Percentiles rank a stretch among this genome's conserved stretches.
Evolutionary conservation across 2,888 invertebrate genomes (phyloP).

Genomic region (Scaptomyza parva): DNA sequence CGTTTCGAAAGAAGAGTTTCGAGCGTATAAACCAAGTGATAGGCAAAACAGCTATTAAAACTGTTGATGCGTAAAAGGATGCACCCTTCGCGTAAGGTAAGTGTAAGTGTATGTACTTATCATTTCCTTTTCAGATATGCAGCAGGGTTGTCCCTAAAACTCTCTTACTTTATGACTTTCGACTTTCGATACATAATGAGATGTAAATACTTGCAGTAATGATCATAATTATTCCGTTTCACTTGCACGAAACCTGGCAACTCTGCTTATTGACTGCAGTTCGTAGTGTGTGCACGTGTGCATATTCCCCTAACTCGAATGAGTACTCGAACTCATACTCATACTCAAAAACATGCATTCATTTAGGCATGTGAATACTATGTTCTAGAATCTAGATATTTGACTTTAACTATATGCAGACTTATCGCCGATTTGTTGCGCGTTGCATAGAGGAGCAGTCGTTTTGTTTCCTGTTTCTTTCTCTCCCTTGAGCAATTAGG

Average conservation of each 20-base stretch:
- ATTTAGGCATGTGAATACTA: slow-evolving; percentile 13
- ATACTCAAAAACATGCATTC: not conserved
- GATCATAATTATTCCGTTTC: not conserved
- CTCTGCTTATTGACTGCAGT: slow-evolving; percentile 25
- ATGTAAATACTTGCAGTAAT: not conserved
- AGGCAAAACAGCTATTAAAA: slow-evolving; percentile 63
- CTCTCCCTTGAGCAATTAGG: slow-evolving; percentile 71
- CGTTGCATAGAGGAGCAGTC: slow-evolving; percentile 34
- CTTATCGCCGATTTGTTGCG: slow-evolving; percentile 64
- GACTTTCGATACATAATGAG: not conserved
- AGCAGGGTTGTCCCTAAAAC: slow-evolving; percentile 35
- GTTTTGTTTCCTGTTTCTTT: not conserved
- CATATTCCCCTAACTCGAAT: slow-evolving; percentile 20
- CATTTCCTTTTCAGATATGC: slow-evolving; percentile 61
- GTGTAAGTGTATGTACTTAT: slow-evolving; percentile 47
- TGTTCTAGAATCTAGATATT: slow-evolving; percentile 44
- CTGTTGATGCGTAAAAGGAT: slow-evolving; percentile 75
- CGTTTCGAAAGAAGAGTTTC: slow-evolving; percentile 38
- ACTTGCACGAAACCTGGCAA: slow-evolving; percentile 20
- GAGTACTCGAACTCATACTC: not conserved
- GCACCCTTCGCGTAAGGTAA: slow-evolving; percentile 36
- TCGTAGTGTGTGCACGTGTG: slow-evolving; percentile 33
- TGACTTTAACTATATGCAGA: slow-evolving; percentile 50
- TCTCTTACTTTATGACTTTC: not conserved
- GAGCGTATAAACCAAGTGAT: slow-evolving; percentile 30